Base-by-base conservation (phyloP, 2,113 vertebrate species). In the Zosterops hypoxanthus region DNA sequence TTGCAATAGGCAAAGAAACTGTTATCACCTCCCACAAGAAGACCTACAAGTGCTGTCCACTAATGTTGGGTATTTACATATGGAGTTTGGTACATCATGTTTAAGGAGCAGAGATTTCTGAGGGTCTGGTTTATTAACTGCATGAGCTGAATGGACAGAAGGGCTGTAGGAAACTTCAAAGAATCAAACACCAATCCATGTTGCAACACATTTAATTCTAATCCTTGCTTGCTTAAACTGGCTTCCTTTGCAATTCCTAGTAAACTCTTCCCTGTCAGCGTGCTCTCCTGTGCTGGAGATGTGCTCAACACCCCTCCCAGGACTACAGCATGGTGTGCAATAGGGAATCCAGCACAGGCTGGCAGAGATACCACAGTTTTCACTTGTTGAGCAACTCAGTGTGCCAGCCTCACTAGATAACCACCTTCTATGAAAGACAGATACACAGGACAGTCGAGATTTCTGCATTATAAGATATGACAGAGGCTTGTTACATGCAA, bases 181-280 rank as follows among this genome's bases (percentile, higher is more conserved):
- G 86, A 86, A 59, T 84, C 56, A 75, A 90, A 94, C 24, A 63
- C 19, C 55, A 42, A 73, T 57, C 59, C 31, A 13, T 34, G 60
- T 23, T 92, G 79, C 88, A 63, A 86, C 59, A 92, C 17, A 47
- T 52, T 55, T 66, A n/a, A 76, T 76, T 87, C 66, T 57, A 72
- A 88, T 70, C 44, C 28, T 52, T 70, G 34, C 76, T 87, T 87
- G 82, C 71, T 81, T 64, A 63, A 88, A 70, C 29, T 0, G 0
- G 56, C 60, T 93, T 72, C 68, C 70, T 49, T 61, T 78, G 92
- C 36, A 78, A 72, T 65, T 82, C 70, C 66, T 22, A 26, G 78
- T 5, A 41, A 24, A 5, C 1, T 1, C 36, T 68, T 69, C 66
- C 66, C 86, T 4, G 0, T 34, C 52, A 8, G 26, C 0, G 0